Percentiles rank a stretch among this genome's conserved stretches.
phyloP scores from a whole-genome alignment of 2,888 invertebrate genomes.

The Platerodrilus igneus region DNA sequence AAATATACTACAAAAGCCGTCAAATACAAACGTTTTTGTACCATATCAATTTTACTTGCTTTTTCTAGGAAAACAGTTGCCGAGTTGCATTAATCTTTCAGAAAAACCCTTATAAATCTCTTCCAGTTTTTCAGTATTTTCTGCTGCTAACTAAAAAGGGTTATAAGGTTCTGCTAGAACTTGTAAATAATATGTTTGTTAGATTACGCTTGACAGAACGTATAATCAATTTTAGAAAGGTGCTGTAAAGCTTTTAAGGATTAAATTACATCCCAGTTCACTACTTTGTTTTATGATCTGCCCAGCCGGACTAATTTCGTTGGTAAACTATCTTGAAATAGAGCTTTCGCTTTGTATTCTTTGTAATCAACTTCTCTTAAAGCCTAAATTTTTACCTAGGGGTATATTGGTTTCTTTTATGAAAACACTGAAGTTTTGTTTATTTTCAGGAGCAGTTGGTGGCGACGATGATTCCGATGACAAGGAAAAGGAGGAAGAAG shows the following conservation, averaged over 20 bases:
- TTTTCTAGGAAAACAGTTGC: too few species aligned
- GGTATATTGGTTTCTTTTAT: background rate
- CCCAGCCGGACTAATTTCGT: constrained; percentile 11
- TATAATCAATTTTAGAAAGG: too few species aligned
- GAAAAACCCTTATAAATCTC: too few species aligned
- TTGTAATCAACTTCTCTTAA: constrained; percentile 1
- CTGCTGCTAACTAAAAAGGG: too few species aligned
- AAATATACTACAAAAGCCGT: too few species aligned
- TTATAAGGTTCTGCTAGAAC: too few species aligned
- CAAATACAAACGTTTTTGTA: too few species aligned
- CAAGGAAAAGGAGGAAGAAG: constrained; percentile 97
- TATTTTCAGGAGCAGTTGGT: constrained; percentile 73
- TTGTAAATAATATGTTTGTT: too few species aligned
- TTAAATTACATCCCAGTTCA: constrained; percentile 16
- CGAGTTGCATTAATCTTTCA: too few species aligned
- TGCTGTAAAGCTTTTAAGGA: constrained; percentile 3
- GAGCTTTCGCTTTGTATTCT: constrained; percentile 1
- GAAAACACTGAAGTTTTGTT: constrained; percentile 14
- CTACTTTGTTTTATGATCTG: constrained; percentile 14
- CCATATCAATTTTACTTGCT: too few species aligned
- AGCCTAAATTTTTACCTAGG: background rate
- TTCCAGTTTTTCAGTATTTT: too few species aligned
- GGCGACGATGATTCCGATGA: constrained; percentile 92
- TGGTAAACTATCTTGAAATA: constrained; percentile 5
- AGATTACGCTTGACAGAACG: too few species aligned